Conservation (phyloP, 2,888 invertebrate species). For the Thera britannica region DNA sequence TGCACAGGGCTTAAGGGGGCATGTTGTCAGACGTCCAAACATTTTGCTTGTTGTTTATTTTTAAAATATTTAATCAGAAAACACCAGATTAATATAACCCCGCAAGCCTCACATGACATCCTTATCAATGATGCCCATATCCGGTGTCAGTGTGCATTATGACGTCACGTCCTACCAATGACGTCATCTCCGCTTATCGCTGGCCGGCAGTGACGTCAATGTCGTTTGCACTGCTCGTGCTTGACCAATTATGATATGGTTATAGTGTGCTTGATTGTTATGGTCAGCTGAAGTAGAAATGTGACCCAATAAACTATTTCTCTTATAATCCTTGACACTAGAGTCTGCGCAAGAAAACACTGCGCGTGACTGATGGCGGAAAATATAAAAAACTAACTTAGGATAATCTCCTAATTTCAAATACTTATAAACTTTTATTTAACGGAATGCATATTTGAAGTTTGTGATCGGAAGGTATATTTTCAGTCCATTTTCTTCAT, state of each 20-base stretch:
- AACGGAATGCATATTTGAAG: no score
- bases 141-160: slow-evolving; percentile 36
- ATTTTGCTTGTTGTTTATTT: no score
- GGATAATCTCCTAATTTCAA: no score
- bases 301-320: neutral
- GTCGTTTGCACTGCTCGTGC: slow-evolving; percentile 16
- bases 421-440: no score
- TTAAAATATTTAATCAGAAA: neutral
- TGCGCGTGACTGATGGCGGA: no score
- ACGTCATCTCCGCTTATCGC: slow-evolving; percentile 42
- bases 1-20: no score
- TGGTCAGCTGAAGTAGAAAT: neutral
- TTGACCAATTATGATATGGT: slow-evolving; percentile 27
- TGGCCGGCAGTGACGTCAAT: slow-evolving; percentile 30
- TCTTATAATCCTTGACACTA: no score
- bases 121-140: slow-evolving; percentile 26
- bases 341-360: no score
- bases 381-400: no score
- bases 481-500: no score
- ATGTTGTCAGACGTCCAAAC: no score
- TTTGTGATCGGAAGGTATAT: no score
- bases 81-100: neutral
- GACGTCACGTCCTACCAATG: slow-evolving; percentile 36
- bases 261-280: slow-evolving; percentile 2
- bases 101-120: slow-evolving; percentile 4